Percentiles rank a stretch among this genome's conserved stretches.
phyloP scores from a whole-genome alignment of 2,888 invertebrate genomes.

The Andrena haemorrhoa region DNA sequence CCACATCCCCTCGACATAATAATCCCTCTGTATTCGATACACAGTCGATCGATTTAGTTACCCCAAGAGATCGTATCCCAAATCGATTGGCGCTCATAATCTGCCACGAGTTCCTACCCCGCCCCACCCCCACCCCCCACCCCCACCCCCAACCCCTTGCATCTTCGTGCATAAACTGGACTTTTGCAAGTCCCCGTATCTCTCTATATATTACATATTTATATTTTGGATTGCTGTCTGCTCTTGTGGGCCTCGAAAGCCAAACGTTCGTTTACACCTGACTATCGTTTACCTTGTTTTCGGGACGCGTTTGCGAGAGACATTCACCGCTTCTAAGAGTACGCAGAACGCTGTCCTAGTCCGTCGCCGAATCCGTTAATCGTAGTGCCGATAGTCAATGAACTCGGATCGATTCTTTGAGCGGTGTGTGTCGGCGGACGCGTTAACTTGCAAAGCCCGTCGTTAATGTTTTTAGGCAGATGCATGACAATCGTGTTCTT shows the following conservation, averaged over 20 bases:
- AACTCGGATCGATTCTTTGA: constrained; percentile 33
- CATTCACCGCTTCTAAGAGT: constrained; percentile 63
- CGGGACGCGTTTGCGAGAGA: constrained; percentile 47
- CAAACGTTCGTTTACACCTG: constrained; percentile 62
- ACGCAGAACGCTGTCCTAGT: background rate
- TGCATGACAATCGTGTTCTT: constrained; percentile 76
- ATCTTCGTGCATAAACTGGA: constrained; percentile 77
- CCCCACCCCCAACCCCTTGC: constrained; percentile 61
- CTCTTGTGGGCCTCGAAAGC: constrained; percentile 73
- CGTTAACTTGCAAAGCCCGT: constrained; percentile 61
- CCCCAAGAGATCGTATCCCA: constrained; percentile 50
- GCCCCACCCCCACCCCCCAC: too few species aligned
- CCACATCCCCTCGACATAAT: constrained; percentile 14
- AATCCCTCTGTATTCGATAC: constrained; percentile 33
- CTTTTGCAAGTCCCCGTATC: constrained; percentile 53
- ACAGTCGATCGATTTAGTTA: constrained; percentile 60
- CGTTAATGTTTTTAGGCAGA: constrained; percentile 75
- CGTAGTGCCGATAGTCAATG: too few species aligned
- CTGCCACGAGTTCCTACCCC: constrained; percentile 50
- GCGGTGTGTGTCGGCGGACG: constrained; percentile 70
- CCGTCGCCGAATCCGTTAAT: background rate
- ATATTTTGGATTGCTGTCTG: constrained; percentile 66
- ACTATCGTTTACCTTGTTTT: constrained; percentile 45
- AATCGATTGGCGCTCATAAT: constrained; percentile 65
- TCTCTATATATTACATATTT: constrained; percentile 32